phyloP scores from a whole-genome alignment of 1,140 invertebrate genomes.

The Tetramorium alpestre region DNA sequence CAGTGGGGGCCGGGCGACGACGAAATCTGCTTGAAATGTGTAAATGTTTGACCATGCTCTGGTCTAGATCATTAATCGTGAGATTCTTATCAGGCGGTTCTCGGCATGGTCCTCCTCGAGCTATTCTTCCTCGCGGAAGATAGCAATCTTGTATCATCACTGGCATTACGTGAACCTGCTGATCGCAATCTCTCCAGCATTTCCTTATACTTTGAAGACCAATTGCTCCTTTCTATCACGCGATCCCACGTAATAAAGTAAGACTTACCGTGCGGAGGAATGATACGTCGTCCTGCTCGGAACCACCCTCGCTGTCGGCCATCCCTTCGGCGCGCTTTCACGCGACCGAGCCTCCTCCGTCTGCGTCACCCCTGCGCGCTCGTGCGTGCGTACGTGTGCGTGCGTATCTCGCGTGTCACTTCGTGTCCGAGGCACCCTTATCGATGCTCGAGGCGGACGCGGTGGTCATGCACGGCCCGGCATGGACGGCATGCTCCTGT shows the following conservation, averaged over 20 bases:
- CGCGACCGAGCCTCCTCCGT: conserved; percentile 43
- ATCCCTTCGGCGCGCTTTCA: conserved; percentile 84
- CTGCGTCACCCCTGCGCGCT: conserved; percentile 14
- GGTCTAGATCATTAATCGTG: neutral
- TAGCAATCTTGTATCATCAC: neutral
- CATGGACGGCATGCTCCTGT: conserved; percentile 64
- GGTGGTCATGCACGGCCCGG: conserved; percentile 54
- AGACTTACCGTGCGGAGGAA: conserved; percentile 97
- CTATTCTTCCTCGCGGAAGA: neutral
- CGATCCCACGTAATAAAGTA: neutral
- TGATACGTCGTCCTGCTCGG: conserved; percentile 99
- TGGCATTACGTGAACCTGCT: neutral
- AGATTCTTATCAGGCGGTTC: neutral
- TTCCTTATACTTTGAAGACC: neutral
- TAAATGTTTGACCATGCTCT: no score
- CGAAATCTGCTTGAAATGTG: no score
- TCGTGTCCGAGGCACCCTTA: conserved; percentile 46
- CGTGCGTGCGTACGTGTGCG: conserved; percentile 27
- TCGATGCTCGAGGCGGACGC: conserved; percentile 20
- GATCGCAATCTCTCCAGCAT: neutral
- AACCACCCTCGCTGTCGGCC: conserved; percentile 96
- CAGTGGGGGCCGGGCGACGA: no score
- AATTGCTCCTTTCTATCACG: neutral
- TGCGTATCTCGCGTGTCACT: conserved; percentile 4
- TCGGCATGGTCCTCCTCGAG: neutral